Base-by-base conservation (phyloP, 2,113 vertebrate species). In the Rhea pennata region DNA sequence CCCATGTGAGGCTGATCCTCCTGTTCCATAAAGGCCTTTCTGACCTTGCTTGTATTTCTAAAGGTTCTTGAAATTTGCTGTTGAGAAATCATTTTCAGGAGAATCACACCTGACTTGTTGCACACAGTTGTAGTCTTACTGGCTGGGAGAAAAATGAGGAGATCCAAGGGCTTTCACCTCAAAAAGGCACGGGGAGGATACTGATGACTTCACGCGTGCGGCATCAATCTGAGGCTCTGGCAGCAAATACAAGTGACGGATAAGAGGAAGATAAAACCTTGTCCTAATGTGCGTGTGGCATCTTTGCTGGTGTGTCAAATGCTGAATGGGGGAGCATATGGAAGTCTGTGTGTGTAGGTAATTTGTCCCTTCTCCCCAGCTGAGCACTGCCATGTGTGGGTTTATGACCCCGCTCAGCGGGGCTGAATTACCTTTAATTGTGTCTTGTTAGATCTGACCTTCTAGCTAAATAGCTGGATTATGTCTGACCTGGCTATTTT, bases 1-100 rank as follows among this genome's bases (percentile, higher is more conserved):
- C 46, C 36, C 65, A 31, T 31, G 48, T 66, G 31, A 21, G 42
- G 70, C 48, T 78, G 56, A 88, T 88, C 31, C 20, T 92, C 20
- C 56, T 53, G 39, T 15, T 93, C 59, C 51, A 90, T 46, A 83
- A 83, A 74, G 17, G 77, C 88, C n/a, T 65, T 56, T 95, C 12
- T 94, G 29, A 75, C n/a, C 39, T 29, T 44, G 44, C n/a, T 59
- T 84, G 36, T 3, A 3, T 78, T 96, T 90, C 44, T 93, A 59
- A 36, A 53, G 6, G 44, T 84, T 74, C n/a, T 44, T 76, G 42
- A 92, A 65, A 91, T 69, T 40, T 81, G 31, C n/a, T 71, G 62
- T 67, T 92, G 70, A 69, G 92, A 93, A 93, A 69, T 16, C 15
- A 17, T n/a, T 72, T 67, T 50, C 22, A 36, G 58, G 83, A 71